Conservation (phyloP, 2,888 invertebrate genomes). For the Coelinius sp. region DNA sequence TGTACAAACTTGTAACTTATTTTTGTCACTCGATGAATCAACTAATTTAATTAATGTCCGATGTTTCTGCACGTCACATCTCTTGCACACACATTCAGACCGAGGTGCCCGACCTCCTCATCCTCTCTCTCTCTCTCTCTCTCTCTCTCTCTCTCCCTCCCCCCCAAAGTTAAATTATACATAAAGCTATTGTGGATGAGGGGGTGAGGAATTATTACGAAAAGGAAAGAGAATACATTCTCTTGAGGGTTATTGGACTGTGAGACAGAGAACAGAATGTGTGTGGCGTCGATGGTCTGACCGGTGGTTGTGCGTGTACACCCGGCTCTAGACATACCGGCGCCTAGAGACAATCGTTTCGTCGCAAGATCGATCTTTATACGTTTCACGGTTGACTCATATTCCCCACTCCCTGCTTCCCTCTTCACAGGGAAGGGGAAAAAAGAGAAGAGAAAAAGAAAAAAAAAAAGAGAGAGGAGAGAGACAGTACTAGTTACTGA, state of each 20-base stretch:
- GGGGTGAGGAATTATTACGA: slow-evolving; percentile 5
- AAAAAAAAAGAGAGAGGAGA: too few relatives aligned
- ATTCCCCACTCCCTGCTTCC: slow-evolving; percentile 48
- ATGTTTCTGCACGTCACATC: background rate
- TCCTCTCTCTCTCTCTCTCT: slow-evolving; percentile 23
- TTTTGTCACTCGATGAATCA: background rate
- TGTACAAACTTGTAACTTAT: background rate
- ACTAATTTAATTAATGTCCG: background rate
- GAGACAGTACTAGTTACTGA: too few relatives aligned
- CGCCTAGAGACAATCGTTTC: slow-evolving; percentile 67
- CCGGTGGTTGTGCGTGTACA: slow-evolving; percentile 47
- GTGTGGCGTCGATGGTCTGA: slow-evolving; percentile 43
- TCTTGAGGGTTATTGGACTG: slow-evolving; percentile 18
- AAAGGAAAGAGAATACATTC: slow-evolving; percentile 14
- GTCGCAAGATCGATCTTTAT: slow-evolving; percentile 66
- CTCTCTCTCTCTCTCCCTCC: too few relatives aligned
- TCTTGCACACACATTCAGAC: background rate
- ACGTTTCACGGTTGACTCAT: slow-evolving; percentile 64
- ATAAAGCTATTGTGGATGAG: slow-evolving; percentile 27
- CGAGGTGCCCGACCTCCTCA: slow-evolving; percentile 29
- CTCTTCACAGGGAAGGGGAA: background rate
- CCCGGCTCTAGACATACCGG: slow-evolving; percentile 67
- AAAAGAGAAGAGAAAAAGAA: background rate
- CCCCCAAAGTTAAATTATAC: slow-evolving; percentile 58
- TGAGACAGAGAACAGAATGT: slow-evolving; percentile 37